phyloP scores from a whole-genome alignment of 1,140 invertebrate species.

The Brachionus koreanus region DNA sequence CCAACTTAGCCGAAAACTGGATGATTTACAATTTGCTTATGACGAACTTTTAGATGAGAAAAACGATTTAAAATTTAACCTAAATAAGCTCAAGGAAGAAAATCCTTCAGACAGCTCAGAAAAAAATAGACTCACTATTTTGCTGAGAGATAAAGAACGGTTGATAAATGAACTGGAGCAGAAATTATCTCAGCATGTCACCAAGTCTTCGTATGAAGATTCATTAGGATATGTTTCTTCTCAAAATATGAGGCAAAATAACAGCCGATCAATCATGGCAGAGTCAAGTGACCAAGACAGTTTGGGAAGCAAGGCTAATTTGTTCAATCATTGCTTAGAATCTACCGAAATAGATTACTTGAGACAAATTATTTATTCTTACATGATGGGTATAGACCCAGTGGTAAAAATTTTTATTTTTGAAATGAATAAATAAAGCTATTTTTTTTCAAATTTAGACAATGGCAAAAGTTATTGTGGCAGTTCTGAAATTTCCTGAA shows the following conservation, averaged over 20 bases:
- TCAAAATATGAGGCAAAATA: not conserved
- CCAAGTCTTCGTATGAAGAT: not conserved
- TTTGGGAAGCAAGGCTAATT: not conserved
- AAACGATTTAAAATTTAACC: not conserved
- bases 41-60: conserved; percentile 10
- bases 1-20: not conserved
- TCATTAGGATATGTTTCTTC: not conserved
- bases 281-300: conserved; percentile 36
- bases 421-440: not conserved
- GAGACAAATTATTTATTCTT: conserved; percentile 39
- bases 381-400: conserved; percentile 40
- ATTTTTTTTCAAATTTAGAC: not conserved
- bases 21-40: conserved; percentile 1
- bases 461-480: conserved; percentile 41
- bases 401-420: not conserved
- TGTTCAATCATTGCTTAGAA: conserved; percentile 36
- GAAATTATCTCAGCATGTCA: not conserved
- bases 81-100: not conserved
- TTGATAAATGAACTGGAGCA: not conserved
- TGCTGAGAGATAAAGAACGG: not conserved
- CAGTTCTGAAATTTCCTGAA: conserved; percentile 27
- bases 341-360: conserved; percentile 42
- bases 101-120: not conserved
- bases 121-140: not conserved
- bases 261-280: conserved; percentile 2